Evolutionary conservation across 1,140 invertebrate species (phyloP), one percentile per base, ranked within the genome.

Genomic region (Copidosoma floridanum): DNA sequence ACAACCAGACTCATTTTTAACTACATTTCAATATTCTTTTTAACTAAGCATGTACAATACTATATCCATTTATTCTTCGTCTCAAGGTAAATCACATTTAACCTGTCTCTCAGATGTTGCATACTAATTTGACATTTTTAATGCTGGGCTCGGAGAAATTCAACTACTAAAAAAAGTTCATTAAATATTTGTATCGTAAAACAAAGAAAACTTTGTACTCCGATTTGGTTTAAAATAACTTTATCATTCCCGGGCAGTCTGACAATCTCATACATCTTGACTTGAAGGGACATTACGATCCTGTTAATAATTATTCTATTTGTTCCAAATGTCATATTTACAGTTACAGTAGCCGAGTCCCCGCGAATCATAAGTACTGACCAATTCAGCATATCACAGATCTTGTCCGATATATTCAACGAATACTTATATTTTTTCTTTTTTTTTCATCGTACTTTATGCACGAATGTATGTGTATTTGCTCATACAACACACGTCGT

Each of bases 351-450:
- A 44, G 46, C 50, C 46, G 21, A 41, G 26, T 50, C 29, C 57
- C 23, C 48, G 52, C 11, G 52, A 55, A 46, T 51, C 56, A 23
- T 61, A 55, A 61, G 46, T 61, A 62, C 60, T 62, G 48, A 62
- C 40, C 54, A 27, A 62, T 62, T 62, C 59, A 61, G 47, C 60
- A 57, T 62, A 62, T 62, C 60, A 62, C 60, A 62, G 60, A 57
- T 57, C 60, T 62, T 52, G 54, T 57, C 60, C 60, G 48, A 57
- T 57, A 51, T 57, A 57, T 50, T 40, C 47, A 59, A 59, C 40
- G n/a, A n/a, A n/a, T n/a, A n/a, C n/a, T n/a, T n/a, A n/a, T n/a
- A n/a, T n/a, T n/a, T n/a, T n/a, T n/a, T n/a, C n/a, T n/a, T n/a
- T n/a, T n/a, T n/a, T n/a, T n/a, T n/a, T n/a, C n/a, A n/a, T n/a